Conservation (phyloP, 2,113 vertebrate genomes). For the Spea multiplicata region DNA sequence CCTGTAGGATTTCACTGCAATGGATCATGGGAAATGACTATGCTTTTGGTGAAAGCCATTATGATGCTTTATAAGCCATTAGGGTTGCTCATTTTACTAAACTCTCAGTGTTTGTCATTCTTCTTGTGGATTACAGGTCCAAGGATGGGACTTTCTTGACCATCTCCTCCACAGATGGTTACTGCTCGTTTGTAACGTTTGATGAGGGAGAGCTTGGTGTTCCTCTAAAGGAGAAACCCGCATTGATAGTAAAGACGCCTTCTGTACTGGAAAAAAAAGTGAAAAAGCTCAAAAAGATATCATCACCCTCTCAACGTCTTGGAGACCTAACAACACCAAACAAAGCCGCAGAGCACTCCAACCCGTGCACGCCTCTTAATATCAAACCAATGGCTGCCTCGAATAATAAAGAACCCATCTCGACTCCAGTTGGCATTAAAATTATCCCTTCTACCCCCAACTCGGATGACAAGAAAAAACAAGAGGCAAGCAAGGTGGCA, state of each 20-base stretch:
- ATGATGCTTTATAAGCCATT: no score
- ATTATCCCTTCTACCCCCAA: constrained; percentile 33
- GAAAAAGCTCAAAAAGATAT: constrained; percentile 56
- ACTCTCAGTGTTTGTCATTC: not conserved
- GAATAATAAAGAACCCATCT: constrained; percentile 47
- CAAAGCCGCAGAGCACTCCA: constrained; percentile 55
- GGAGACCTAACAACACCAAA: constrained; percentile 54
- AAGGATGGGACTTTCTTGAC: constrained; percentile 87
- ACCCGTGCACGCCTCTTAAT: constrained; percentile 51
- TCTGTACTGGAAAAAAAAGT: constrained; percentile 75
- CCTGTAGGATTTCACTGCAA: no score
- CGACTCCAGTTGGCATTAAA: constrained; percentile 41
- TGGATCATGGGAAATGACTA: no score
- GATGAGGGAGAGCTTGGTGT: constrained; percentile 82
- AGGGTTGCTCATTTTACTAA: no score
- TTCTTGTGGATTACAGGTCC: constrained; percentile 70
- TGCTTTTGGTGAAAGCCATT: no score
- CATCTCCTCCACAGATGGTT: constrained; percentile 94
- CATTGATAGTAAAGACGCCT: constrained; percentile 66
- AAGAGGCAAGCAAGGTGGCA: constrained; percentile 58
- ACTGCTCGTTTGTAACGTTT: constrained; percentile 94
- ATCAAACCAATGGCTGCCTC: constrained; percentile 6
- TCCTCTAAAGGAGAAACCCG: constrained; percentile 83
- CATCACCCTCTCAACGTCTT: constrained; percentile 54
- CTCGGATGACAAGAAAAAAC: constrained; percentile 69